phyloP scores from a whole-genome alignment of 1,140 invertebrate genomes.

The Chrysopa pallens region DNA sequence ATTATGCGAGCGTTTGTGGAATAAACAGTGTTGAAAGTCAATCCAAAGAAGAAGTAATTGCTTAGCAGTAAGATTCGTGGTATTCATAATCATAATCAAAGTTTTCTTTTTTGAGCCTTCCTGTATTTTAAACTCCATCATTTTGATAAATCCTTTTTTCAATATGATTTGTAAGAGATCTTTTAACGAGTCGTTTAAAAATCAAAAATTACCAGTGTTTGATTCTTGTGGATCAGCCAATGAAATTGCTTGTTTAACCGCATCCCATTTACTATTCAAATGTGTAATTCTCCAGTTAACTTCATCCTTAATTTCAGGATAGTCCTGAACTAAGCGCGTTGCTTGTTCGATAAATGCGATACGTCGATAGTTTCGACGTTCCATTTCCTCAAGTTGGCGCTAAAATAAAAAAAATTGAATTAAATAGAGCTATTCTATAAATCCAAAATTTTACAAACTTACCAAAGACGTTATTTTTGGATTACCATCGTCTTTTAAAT shows the following conservation, averaged over 20 bases:
- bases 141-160: too few species aligned
- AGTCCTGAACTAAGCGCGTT: slow-evolving; percentile 46
- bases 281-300: slow-evolving; percentile 48
- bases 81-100: too few species aligned
- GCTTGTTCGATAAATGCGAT: slow-evolving; percentile 65
- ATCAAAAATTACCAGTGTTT: not conserved
- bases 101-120: too few species aligned
- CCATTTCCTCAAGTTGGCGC: slow-evolving; percentile 55
- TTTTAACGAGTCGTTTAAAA: too few species aligned
- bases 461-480: slow-evolving; percentile 48
- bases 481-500: slow-evolving; percentile 48
- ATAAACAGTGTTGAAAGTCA: too few species aligned
- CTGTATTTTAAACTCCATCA: too few species aligned
- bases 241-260: slow-evolving; percentile 18
- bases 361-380: slow-evolving; percentile 45
- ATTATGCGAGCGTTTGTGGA: too few species aligned
- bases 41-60: too few species aligned
- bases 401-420: slow-evolving; percentile 22
- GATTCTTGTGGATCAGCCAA: not conserved
- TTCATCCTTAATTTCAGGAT: slow-evolving; percentile 54
- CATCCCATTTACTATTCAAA: slow-evolving; percentile 62
- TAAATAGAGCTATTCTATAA: not conserved
- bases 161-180: too few species aligned
- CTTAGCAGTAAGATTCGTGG: too few species aligned
- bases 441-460: slow-evolving; percentile 11